A percentile compares a stretch with the other conserved stretches of the same genome.
These are phyloP conservation scores for Diadophis punctatus DNA, from an alignment of 2,113 vertebrate genomes.

Conservation along the genomic window DNA sequence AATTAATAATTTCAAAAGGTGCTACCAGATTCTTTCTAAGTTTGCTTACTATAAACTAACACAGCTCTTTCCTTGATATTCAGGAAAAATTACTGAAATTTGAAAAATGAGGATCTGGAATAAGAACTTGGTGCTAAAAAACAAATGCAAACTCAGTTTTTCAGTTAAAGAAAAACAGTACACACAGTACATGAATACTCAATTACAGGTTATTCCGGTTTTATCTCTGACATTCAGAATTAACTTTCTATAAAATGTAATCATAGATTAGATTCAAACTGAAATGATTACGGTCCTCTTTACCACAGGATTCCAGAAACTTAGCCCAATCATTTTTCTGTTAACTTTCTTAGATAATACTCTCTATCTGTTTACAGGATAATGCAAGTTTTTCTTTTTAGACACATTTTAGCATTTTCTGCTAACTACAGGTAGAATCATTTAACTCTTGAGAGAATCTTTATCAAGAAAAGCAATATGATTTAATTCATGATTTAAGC, in stretches of 20 bases:
- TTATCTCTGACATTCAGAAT: not conserved
- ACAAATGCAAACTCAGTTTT: not conserved
- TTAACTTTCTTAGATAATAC: not conserved
- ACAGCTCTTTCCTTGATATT: not conserved
- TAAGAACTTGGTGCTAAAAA: not conserved
- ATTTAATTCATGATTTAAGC: not conserved
- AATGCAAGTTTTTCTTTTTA: not conserved
- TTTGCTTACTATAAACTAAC: not conserved
- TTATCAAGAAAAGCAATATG: not conserved
- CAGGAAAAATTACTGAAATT: not conserved
- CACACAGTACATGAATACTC: not conserved
- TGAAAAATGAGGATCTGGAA: not conserved
- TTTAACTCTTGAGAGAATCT: not conserved
- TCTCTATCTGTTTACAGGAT: not conserved
- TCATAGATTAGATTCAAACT: not conserved
- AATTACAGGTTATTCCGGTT: not conserved
- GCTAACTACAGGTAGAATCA: not conserved
- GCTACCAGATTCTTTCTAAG: not conserved
- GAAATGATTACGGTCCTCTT: not conserved
- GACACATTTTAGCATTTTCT: not conserved
- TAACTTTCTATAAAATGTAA: not conserved
- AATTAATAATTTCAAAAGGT: not conserved
- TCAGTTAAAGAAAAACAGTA: not conserved
- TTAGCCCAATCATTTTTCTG: not conserved
- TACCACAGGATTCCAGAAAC: not conserved